phyloP scores from a whole-genome alignment of 2,888 invertebrate species.

The Strigamia maritima region DNA sequence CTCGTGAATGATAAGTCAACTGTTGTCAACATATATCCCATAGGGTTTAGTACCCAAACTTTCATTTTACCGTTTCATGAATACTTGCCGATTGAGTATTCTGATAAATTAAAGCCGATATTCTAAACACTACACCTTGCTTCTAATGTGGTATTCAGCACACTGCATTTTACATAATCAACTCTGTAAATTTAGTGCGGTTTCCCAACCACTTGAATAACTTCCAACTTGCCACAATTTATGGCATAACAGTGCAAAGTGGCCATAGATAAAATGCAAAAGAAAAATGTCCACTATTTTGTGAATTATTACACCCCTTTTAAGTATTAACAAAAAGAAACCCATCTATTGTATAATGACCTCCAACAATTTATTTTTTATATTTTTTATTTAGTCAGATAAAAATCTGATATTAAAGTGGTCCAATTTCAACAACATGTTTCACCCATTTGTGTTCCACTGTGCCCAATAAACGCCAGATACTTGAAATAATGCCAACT shows the following conservation, averaged over 20 bases:
- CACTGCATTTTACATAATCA: background rate
- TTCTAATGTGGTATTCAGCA: no score
- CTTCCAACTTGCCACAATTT: conserved; percentile 24
- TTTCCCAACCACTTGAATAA: conserved; percentile 26
- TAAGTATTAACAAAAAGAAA: background rate
- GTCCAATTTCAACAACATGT: background rate
- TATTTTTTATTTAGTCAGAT: background rate
- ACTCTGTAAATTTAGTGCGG: conserved; percentile 20
- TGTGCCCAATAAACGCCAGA: background rate
- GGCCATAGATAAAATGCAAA: background rate
- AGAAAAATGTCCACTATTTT: background rate
- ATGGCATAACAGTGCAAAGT: background rate
- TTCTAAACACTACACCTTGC: no score
- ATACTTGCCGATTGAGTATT: no score
- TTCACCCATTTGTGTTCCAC: background rate
- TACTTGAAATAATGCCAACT: conserved; percentile 4
- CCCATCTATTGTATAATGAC: background rate
- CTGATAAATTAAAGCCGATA: no score
- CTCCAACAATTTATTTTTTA: background rate
- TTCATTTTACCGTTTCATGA: no score
- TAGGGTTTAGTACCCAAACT: no score
- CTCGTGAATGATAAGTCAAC: no score
- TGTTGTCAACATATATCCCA: no score
- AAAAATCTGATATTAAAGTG: background rate
- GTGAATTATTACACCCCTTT: background rate